phyloP scores from a whole-genome alignment of 2,113 vertebrate genomes.

The Carlito syrichta region DNA sequence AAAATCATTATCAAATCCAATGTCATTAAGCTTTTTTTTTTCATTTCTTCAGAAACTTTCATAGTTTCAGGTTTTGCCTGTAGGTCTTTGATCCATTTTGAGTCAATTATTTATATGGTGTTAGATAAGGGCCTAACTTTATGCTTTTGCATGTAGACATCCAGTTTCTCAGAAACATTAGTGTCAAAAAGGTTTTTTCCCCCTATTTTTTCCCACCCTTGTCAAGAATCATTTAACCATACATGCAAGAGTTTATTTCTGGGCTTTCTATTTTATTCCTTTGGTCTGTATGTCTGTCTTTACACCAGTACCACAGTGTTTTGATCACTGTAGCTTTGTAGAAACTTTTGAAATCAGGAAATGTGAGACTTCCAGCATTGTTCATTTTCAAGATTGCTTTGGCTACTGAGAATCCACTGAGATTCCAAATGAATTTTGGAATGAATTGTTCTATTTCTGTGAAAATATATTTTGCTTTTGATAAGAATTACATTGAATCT shows the following conservation, averaged over 20 bases:
- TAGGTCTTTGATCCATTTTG: not conserved
- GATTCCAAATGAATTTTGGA: not conserved
- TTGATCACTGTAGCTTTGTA: not conserved
- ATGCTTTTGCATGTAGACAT: not conserved
- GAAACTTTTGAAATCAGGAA: not conserved
- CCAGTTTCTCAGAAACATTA: not conserved
- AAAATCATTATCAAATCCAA: not conserved
- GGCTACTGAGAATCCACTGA: not conserved
- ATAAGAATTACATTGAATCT: not conserved
- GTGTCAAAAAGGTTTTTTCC: not conserved
- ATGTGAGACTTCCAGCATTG: not conserved
- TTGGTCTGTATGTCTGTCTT: not conserved
- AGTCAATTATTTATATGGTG: not conserved
- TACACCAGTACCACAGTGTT: not conserved
- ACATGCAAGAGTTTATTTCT: not conserved
- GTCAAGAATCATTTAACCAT: not conserved
- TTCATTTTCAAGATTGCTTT: not conserved
- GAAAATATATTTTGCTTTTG: not conserved
- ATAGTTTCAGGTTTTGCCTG: not conserved
- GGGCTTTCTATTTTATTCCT: not conserved
- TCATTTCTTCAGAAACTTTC: not conserved
- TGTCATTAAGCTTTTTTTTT: not conserved
- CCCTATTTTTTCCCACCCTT: not conserved
- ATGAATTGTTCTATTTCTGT: not conserved
- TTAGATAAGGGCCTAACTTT: not conserved